Evolutionary conservation across 2,888 invertebrate genomes (phyloP).

Genomic region (Ernsta delagoae): DNA sequence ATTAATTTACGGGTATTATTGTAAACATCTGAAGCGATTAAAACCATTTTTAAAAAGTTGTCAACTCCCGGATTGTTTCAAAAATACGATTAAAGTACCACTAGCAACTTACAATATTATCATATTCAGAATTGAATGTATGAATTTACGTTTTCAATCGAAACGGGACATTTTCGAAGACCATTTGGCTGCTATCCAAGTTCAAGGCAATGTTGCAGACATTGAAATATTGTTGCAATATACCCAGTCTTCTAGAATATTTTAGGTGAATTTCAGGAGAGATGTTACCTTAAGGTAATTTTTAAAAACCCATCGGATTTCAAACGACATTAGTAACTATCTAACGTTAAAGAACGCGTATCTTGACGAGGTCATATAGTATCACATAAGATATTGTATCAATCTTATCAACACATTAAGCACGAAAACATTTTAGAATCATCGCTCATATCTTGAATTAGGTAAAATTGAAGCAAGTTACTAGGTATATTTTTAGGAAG

Average conservation of each 20-base stretch:
- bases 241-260: no score
- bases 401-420: neutral
- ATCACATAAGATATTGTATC: neutral
- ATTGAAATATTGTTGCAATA: conserved; percentile 1
- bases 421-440: neutral
- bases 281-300: no score
- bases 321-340: neutral
- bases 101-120: neutral
- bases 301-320: neutral
- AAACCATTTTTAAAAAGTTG: no score
- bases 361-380: neutral
- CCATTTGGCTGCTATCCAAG: conserved; percentile 32
- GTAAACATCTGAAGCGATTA: no score
- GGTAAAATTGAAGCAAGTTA: neutral
- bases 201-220: conserved; percentile 30
- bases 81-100: neutral
- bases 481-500: no score
- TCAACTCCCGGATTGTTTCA: neutral
- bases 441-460: neutral
- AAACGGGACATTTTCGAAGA: conserved; percentile 10
- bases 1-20: no score
- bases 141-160: conserved; percentile 15
- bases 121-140: conserved; percentile 2
- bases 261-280: no score
- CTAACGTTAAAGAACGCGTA: neutral